Base-by-base conservation (phyloP, 2,888 invertebrate species). In the Amblyjoppa fuscipennis region DNA sequence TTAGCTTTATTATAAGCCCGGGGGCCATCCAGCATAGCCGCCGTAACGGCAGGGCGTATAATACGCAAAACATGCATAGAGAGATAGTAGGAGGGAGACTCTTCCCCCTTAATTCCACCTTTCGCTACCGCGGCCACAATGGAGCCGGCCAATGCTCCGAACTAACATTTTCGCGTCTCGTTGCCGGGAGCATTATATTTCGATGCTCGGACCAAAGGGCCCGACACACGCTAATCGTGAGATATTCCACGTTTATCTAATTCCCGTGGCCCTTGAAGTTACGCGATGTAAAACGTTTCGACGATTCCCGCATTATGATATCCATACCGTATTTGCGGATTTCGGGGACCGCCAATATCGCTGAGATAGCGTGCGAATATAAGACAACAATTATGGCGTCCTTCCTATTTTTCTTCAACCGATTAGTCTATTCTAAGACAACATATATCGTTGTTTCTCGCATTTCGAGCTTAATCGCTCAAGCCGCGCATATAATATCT, bases 1-100 rank as follows among this genome's bases (percentile, higher is more conserved):
- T 93, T 93, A 93, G 93, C 93, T 94, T 93, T 94, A 93, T 94
- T 94, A 93, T 93, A 93, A 93, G 85, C 93, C 93, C 92, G 91
- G 93, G 93, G 93, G 92, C 93, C 91, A 92, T 92, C 92, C 38
- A 53, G 75, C 90, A 92, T 92, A 92, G 91, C 89, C 89, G 64
- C 59, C 61, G 75, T 69, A 80, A 85, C 80, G 81, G 71, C 61
- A 59, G 34, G 51, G 38, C 59, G 45, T 68, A 77, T 80, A 76
- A 49, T 66, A 31, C 79, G 41, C 16, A 16, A 51, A 78, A 78
- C 80, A 84, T 76, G 84, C 76, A 81, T 59, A 71, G 66, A 84
- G 34, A 38, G 13, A 69, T 53, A 49, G 45, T 0, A 16, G 45
- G 16, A 16, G 45, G 45, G 16, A 16, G 66, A 31, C 61, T 85